Percentiles rank a stretch among this genome's conserved stretches.
Evolutionary conservation across 1,140 invertebrate species (phyloP).

Genomic region (Bombus huntii): DNA sequence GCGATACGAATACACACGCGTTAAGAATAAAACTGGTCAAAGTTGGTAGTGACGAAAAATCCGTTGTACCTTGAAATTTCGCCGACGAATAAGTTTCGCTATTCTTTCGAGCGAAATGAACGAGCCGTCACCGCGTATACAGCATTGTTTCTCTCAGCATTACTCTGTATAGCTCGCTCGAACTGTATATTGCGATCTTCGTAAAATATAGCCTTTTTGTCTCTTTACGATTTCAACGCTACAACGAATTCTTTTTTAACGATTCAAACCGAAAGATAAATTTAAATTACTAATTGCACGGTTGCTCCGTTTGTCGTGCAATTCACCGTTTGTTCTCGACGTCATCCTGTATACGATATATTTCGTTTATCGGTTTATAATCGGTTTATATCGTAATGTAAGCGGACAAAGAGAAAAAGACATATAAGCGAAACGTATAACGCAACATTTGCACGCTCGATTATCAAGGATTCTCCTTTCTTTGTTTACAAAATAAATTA

Average conservation of each 20-base stretch:
- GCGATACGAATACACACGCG: background rate
- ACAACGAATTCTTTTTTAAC: too few species aligned
- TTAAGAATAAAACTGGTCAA: background rate
- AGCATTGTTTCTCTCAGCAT: background rate
- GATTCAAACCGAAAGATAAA: background rate
- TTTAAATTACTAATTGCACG: background rate
- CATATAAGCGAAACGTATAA: background rate
- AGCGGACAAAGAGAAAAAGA: background rate
- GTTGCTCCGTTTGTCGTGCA: background rate
- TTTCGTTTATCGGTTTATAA: too few species aligned
- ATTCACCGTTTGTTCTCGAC: slow-evolving; percentile 4
- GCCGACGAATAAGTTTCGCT: slow-evolving; percentile 52
- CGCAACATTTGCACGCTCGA: background rate
- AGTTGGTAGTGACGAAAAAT: slow-evolving; percentile 33
- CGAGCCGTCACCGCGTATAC: background rate
- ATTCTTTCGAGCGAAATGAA: slow-evolving; percentile 23
- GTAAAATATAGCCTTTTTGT: too few species aligned
- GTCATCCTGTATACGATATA: background rate
- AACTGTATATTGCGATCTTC: too few species aligned
- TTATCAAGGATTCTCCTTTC: background rate
- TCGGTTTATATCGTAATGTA: background rate
- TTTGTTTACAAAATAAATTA: background rate
- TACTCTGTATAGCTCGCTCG: too few species aligned
- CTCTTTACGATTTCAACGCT: too few species aligned
- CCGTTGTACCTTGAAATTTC: slow-evolving; percentile 56